These are phyloP conservation scores for Tetramorium simillimum DNA, from an alignment of 1,140 invertebrate genomes.

Conservation along the genomic window DNA sequence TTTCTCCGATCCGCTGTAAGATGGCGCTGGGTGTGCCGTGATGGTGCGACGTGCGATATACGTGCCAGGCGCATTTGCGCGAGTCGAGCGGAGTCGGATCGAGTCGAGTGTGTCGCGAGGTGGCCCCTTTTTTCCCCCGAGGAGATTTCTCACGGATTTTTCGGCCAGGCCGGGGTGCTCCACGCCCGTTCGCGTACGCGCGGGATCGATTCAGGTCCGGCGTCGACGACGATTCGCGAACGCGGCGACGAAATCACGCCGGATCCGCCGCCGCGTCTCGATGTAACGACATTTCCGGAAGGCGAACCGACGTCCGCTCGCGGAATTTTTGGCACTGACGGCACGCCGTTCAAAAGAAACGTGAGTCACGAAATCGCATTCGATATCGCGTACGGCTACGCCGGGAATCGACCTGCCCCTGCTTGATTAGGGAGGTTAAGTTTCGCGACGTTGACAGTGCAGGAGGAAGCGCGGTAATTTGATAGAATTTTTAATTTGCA, in stretches of 20 bases:
- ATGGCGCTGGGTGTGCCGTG: not conserved
- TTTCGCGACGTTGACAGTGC: slow-evolving; percentile 15
- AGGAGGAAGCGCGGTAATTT: not conserved
- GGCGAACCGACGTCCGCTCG: slow-evolving; percentile 23
- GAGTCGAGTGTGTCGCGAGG: not conserved
- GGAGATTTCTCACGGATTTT: slow-evolving; percentile 6
- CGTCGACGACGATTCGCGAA: slow-evolving; percentile 9
- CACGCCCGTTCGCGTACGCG: not conserved
- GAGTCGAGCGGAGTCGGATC: slow-evolving; percentile 9
- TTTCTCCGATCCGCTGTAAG: not conserved
- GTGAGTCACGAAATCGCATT: slow-evolving; percentile 45
- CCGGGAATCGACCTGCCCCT: not conserved
- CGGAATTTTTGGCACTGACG: slow-evolving; percentile 56
- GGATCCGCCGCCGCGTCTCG: slow-evolving; percentile 4
- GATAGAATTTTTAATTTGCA: not conserved
- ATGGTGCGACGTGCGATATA: slow-evolving; percentile 20
- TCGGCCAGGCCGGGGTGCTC: not conserved
- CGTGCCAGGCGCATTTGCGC: slow-evolving; percentile 34
- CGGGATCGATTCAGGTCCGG: not conserved
- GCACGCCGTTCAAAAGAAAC: slow-evolving; percentile 42
- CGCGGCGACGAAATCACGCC: not conserved
- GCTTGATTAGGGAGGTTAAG: slow-evolving; percentile 53
- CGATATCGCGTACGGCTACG: not conserved
- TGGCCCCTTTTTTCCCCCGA: not conserved
- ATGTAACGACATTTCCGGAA: slow-evolving; percentile 68